phyloP scores from a whole-genome alignment of 1,140 invertebrate genomes.

The Drosophila carrolli region DNA sequence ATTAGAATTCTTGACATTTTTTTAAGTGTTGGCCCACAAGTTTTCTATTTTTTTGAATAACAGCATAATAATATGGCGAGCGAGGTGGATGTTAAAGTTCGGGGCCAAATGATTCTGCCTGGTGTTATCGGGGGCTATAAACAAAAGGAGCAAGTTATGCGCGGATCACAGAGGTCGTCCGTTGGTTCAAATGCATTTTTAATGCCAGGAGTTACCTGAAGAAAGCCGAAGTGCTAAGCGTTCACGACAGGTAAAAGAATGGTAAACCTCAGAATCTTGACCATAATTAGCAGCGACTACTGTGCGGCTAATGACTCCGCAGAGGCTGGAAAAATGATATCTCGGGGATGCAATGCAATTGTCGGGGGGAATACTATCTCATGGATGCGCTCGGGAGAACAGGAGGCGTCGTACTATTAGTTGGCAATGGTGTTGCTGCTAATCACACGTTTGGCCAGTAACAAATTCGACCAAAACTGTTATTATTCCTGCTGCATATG shows the following conservation, averaged over 20 bases:
- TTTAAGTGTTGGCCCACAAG: neutral
- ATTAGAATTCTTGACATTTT: neutral
- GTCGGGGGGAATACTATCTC: neutral
- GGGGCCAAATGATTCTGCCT: conserved; percentile 23
- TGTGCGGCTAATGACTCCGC: conserved; percentile 56
- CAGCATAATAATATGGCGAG: neutral
- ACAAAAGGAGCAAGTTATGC: conserved; percentile 35
- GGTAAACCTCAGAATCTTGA: conserved; percentile 23
- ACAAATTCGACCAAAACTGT: conserved; percentile 63
- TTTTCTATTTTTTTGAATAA: neutral
- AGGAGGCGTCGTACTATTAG: conserved; percentile 31
- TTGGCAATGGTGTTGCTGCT: conserved; percentile 66
- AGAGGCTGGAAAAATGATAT: conserved; percentile 30
- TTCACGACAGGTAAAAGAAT: conserved; percentile 34
- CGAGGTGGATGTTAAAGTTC: conserved; percentile 21
- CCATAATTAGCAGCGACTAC: conserved; percentile 59
- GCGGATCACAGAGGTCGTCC: conserved; percentile 31
- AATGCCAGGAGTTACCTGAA: conserved; percentile 40
- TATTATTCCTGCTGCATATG: conserved; percentile 52
- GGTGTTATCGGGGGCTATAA: conserved; percentile 39
- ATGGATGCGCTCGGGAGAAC: conserved; percentile 28
- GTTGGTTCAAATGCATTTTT: conserved; percentile 45
- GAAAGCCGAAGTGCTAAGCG: conserved; percentile 39
- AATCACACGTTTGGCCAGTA: conserved; percentile 58
- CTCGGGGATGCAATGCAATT: neutral